Percentiles rank a stretch among this genome's conserved stretches.
Conservation (phyloP, 2,888 invertebrate genomes). For the Germaria angustata region DNA sequence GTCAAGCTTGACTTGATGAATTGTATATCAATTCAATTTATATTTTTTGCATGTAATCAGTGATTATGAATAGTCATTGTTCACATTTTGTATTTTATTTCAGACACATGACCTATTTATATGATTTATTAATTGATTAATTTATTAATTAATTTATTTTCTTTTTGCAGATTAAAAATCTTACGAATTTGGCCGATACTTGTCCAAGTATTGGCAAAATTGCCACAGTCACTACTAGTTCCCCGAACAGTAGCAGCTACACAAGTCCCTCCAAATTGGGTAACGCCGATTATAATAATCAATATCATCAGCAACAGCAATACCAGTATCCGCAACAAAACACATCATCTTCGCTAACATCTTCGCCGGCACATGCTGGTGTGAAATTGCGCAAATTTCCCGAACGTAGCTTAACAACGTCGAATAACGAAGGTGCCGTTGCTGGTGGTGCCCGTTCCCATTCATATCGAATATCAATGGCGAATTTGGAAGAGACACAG, state of each 20-base stretch:
- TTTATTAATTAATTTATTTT: constrained; percentile 17
- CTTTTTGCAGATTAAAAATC: constrained; percentile 70
- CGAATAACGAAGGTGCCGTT: constrained; percentile 51
- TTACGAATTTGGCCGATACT: constrained; percentile 69
- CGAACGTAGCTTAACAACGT: constrained; percentile 72
- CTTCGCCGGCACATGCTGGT: constrained; percentile 69
- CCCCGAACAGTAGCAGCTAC: constrained; percentile 69
- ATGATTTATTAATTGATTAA: constrained; percentile 9
- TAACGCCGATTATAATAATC: constrained; percentile 13
- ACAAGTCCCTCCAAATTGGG: constrained; percentile 64
- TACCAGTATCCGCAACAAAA: constrained; percentile 35
- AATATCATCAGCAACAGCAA: constrained; percentile 12
- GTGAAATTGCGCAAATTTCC: constrained; percentile 75
- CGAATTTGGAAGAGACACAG: constrained; percentile 96
- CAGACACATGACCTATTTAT: neutral
- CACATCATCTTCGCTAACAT: constrained; percentile 53
- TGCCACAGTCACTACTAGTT: constrained; percentile 46
- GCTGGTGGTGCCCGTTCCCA: constrained; percentile 71
- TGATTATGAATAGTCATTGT: neutral
- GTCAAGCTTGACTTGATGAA: constrained; percentile 54
- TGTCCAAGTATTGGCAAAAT: constrained; percentile 63
- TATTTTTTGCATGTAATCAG: too few species aligned
- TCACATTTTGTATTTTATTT: neutral
- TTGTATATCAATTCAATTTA: too few species aligned
- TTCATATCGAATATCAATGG: constrained; percentile 93